Evolutionary conservation across 2,888 invertebrate genomes (phyloP), one percentile per base, ranked within the genome.

Genomic region (Petrophora chlorosata): DNA sequence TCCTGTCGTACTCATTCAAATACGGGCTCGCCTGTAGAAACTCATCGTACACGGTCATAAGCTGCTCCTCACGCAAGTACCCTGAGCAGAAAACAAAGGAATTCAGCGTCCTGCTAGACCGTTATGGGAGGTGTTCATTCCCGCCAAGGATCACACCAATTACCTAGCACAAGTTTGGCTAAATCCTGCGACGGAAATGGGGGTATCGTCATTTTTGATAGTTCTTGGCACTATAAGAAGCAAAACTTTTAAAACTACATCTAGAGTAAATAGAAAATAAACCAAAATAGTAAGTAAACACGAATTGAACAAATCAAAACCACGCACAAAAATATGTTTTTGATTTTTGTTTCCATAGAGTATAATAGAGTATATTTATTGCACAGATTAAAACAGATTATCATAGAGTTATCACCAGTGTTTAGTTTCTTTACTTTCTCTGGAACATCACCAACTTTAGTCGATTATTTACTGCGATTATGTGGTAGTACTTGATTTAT

Each of bases 1-100:
- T 81, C 59, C 89, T 82, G 69, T 88, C 89, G 78, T 84, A 90
- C 67, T 87, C 90, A 74, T 86, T 90, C 59, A 91, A 74, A 64
- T 89, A 89, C 0, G 86, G 88, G 56, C 90, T 89, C 3, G 84
- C 82, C 67, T 85, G 83, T 1, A 91, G 68, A 57, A 91, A 90
- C 65, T 90, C 90, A 76, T 90, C 88, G 65, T 90, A 90, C 0
- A 85, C 88, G 17, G 85, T 85, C 88, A 87, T 87, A 47, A 90
- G 79, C 67, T 90, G 85, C 65, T 90, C 89, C 56, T 90, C 90
- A 16, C 85, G 85, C 29, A 91, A 73, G 60, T 91, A 90, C 40
- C 90, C 91, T 91, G 69, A 19, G 70, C 69, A 52, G 16, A 53
- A 47, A 59, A 58, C 46, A 60, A 57, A 48, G 46, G 47, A 56